Evolutionary conservation across 2,888 invertebrate genomes (phyloP).

Genomic region (Lysandra coridon): DNA sequence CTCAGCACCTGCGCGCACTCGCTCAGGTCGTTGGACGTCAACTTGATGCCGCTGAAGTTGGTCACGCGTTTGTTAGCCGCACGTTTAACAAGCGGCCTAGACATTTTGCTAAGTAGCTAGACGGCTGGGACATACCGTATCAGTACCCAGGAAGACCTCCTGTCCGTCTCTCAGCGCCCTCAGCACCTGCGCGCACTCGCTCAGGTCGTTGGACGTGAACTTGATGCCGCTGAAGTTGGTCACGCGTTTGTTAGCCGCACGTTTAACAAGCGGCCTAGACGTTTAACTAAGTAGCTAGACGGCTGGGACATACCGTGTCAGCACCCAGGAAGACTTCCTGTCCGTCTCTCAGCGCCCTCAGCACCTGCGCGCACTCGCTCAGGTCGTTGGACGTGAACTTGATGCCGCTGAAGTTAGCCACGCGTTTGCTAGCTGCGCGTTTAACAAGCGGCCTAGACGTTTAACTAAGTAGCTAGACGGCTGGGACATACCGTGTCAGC

Average conservation of each 20-base stretch:
- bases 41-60: slow-evolving; percentile 90
- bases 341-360: slow-evolving; percentile 72
- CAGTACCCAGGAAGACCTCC: slow-evolving; percentile 84
- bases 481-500: slow-evolving; percentile 81
- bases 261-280: no score
- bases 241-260: slow-evolving; percentile 81
- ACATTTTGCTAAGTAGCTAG: neutral
- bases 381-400: slow-evolving; percentile 89
- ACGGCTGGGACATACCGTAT: slow-evolving; percentile 73
- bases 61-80: slow-evolving; percentile 83
- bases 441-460: no score
- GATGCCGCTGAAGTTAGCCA: slow-evolving; percentile 88
- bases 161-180: slow-evolving; percentile 73
- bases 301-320: slow-evolving; percentile 78
- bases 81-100: slow-evolving; percentile 37
- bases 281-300: neutral
- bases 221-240: slow-evolving; percentile 90
- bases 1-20: slow-evolving; percentile 83
- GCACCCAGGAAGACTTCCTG: slow-evolving; percentile 84
- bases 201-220: slow-evolving; percentile 87
- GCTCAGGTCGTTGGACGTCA: slow-evolving; percentile 86
- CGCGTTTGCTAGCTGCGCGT: slow-evolving; percentile 76
- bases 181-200: slow-evolving; percentile 83
- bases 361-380: slow-evolving; percentile 83
- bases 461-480: neutral